Evolutionary conservation across 2,113 vertebrate genomes (phyloP), one percentile per base, ranked within the genome.

Genomic region (Henicopernis longicauda): DNA sequence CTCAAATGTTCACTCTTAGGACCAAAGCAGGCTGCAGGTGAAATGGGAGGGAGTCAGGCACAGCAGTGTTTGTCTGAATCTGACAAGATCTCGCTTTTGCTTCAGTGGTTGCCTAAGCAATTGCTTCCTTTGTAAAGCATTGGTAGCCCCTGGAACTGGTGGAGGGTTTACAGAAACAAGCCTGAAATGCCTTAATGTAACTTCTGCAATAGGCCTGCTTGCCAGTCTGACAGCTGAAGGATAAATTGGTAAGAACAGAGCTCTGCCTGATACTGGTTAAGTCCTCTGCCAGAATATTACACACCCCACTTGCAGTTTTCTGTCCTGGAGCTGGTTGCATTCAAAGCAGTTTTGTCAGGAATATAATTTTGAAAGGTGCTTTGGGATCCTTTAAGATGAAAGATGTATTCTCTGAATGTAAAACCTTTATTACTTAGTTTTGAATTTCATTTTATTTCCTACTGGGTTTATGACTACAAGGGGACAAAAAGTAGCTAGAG

Each of bases 401-500:
- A 98, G 91, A 72, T 82, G 88, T 76, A 69, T 90, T 95, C 81
- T 84, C 84, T 97, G 94, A 97, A 98, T 97, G 95, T 96, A 97
- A 97, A 94, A 96, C 94, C 95, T 97, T 96, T 97, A 96, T 96
- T 96, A 92, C 95, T 93, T 90, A 88, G 93, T 96, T 94, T 95
- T 96, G 91, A 96, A 96, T 94, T 96, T 97, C 94, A 95, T 96
- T 96, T 93, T 92, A 95, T 97, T 96, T 97, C 97, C 96, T 96
- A 96, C 97, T 96, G 97, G 78, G 88, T 95, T 97, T 97, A 95
- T 96, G 87, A 96, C 89, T 97, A 97, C 96, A 98, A 97, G 93
- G 95, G 97, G 96, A 97, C 94, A 98, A 97, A 97, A 97, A 96
- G 96, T 97, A 96, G 96, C 95, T 91, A 86, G 93, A 97, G 96